These are phyloP conservation scores for Camponotus vicinus DNA, from an alignment of 1,140 invertebrate genomes.

Conservation along the genomic window DNA sequence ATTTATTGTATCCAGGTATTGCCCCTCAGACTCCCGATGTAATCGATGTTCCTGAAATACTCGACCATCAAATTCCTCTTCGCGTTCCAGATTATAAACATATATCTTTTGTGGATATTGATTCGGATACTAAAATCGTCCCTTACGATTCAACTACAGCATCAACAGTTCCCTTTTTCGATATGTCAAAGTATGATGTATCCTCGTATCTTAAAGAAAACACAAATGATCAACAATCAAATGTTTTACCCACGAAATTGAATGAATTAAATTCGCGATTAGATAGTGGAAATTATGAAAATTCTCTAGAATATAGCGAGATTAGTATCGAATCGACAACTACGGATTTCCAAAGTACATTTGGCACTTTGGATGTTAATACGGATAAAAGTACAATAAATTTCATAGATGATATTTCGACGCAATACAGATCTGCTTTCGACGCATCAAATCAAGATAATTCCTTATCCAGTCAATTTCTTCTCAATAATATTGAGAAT, in stretches of 20 bases:
- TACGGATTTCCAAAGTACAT: neutral
- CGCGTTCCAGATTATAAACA: neutral
- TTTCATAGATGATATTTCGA: neutral
- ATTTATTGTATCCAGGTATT: conserved; percentile 3
- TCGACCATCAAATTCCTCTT: neutral
- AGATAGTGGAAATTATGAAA: neutral
- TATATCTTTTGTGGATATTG: neutral
- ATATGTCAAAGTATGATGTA: neutral
- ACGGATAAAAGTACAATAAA: neutral
- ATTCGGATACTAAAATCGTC: neutral
- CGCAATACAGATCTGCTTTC: neutral
- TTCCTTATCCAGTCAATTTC: neutral
- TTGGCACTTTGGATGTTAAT: neutral
- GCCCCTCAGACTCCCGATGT: neutral
- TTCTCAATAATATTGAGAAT: neutral
- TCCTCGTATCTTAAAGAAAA: neutral
- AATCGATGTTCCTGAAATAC: neutral
- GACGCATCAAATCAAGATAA: neutral
- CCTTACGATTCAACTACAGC: neutral
- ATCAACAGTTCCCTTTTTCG: neutral
- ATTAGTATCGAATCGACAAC: conserved; percentile 7
- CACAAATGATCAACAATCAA: neutral
- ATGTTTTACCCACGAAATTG: neutral
- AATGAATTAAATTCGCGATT: neutral
- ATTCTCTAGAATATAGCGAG: neutral